Evolutionary conservation across 1,140 invertebrate species (phyloP), one percentile per base, ranked within the genome.

Genomic region (Stenopsyche tienmushanensis): DNA sequence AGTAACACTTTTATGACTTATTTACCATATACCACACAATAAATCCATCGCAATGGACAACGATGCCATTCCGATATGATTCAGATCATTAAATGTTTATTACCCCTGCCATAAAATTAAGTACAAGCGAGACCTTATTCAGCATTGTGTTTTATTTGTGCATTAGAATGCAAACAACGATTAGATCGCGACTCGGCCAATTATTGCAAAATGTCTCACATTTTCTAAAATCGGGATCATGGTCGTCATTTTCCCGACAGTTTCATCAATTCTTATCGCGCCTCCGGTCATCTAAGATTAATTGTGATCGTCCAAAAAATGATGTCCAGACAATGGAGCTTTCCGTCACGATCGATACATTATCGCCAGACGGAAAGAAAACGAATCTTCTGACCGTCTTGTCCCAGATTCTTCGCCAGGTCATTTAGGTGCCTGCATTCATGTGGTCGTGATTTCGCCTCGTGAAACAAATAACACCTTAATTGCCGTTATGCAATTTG

Each of bases 321-420:
- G 34, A 57, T 57, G n/a, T n/a, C n/a, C 54, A 21, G 18, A 42
- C 54, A 57, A 53, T 39, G n/a, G 54, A 17, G 24, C 24, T 39
- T 39, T 21, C 54, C 34, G 39, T 57, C 54, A 57, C 54, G 54
- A 57, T 42, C 54, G 34, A 39, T 42, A 5, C 39, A 57, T 57
- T 57, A 34, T 34, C 29, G 29, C 13, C 29, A n/a, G 23, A 52
- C 18, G n/a, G 20, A 23, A 3, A 24, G 8, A 2, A 21, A 21
- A 20, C 9, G 18, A 25, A 52, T 52, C 26, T 3, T 21, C 2
- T 5, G 20, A 52, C 10, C 49, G 23, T 23, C 13, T 13, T 50
- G 3, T 34, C 29, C 29, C 29, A 34, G 29, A 34, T 34, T 7
- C 29, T 13, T 5, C 9, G 15, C 15, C 47, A 49, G 15, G 21